A percentile compares a stretch with the other conserved stretches of the same genome.
Evolutionary conservation across 2,113 vertebrate genomes (phyloP).

Genomic region (Podarcis cretensis): DNA sequence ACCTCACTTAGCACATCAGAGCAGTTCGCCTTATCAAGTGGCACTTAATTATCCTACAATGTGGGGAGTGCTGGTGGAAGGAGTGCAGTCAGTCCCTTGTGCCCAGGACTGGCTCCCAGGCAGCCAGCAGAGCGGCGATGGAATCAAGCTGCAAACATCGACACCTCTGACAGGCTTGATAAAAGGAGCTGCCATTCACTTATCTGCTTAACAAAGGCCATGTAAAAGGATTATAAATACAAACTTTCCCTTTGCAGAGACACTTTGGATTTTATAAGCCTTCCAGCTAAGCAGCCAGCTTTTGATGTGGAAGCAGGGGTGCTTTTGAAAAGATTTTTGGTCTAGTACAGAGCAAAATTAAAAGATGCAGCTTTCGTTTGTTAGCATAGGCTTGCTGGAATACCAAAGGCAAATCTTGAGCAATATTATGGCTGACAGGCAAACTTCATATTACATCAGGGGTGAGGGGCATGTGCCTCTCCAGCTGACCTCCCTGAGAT

Average conservation of each 20-base stretch:
- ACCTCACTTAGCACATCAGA: background rate
- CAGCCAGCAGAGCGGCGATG: background rate
- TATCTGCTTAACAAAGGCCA: background rate
- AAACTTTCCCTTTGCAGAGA: background rate
- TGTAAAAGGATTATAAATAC: background rate
- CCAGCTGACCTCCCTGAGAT: background rate
- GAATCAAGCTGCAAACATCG: background rate
- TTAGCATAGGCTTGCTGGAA: background rate
- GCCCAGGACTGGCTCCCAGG: background rate
- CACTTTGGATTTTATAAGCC: background rate
- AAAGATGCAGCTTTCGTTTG: background rate
- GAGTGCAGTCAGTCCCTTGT: background rate
- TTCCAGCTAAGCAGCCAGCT: background rate
- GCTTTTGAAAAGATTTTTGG: too few relatives aligned
- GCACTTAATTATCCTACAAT: background rate
- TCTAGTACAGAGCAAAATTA: background rate
- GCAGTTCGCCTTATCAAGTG: constrained; percentile 16
- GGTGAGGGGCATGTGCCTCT: too few relatives aligned
- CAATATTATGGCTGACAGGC: background rate
- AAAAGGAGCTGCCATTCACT: background rate
- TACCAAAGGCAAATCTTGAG: background rate
- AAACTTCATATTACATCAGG: background rate
- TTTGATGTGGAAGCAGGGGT: background rate
- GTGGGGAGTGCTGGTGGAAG: accelerated
- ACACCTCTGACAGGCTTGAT: background rate